Percentiles rank a stretch among this genome's conserved stretches.
phyloP scores from a whole-genome alignment of 2,113 vertebrate genomes.

The Brachypteracias leptosomus region DNA sequence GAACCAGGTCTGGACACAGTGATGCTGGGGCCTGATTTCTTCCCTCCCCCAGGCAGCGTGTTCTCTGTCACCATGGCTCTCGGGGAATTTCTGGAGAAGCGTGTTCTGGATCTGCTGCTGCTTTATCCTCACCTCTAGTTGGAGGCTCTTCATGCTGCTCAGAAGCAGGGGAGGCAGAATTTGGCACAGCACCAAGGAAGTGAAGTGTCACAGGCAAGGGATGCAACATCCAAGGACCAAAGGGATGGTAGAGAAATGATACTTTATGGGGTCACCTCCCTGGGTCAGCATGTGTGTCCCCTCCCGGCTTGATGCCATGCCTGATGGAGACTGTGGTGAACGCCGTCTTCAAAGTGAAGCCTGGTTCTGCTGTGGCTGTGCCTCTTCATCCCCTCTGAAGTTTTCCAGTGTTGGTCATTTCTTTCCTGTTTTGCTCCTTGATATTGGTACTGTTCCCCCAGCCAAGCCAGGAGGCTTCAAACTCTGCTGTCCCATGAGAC shows the following conservation, averaged over 20 bases:
- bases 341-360: neutral
- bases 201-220: neutral
- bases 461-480: neutral
- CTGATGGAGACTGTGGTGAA: neutral
- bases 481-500: neutral
- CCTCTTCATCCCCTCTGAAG: neutral
- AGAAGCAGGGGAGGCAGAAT: neutral
- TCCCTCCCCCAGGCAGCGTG: neutral
- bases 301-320: neutral
- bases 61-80: neutral
- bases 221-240: neutral
- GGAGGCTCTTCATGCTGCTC: neutral
- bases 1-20: accelerated
- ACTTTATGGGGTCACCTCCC: neutral
- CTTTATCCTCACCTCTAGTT: neutral
- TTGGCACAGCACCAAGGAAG: neutral
- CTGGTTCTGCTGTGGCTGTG: neutral
- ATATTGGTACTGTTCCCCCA: neutral
- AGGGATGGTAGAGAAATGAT: neutral
- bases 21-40: neutral
- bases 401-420: neutral
- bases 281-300: accelerated
- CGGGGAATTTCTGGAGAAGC: neutral
- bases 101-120: neutral
- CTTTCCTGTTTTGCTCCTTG: neutral